phyloP scores from a whole-genome alignment of 2,888 invertebrate genomes.

The Lepas anatifera region DNA sequence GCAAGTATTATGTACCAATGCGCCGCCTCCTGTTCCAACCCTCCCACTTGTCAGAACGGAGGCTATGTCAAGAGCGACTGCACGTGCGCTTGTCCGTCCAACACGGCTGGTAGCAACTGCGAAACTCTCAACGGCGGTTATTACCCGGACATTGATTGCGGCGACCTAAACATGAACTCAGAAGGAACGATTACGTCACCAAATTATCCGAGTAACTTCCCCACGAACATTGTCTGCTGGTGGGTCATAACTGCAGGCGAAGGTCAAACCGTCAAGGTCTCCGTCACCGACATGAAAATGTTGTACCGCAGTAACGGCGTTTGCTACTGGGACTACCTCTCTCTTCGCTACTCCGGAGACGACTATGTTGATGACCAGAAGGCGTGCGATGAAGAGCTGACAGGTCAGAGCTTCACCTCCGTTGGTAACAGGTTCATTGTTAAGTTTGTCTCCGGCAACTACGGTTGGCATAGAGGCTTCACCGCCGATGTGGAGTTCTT shows the following conservation, averaged over 20 bases:
- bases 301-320: background rate
- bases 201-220: background rate
- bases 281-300: background rate
- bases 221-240: background rate
- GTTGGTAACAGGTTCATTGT: background rate
- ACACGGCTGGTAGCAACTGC: background rate
- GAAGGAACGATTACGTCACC: background rate
- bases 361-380: background rate
- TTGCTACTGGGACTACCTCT: background rate
- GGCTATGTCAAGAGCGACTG: background rate
- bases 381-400: background rate
- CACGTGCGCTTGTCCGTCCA: background rate
- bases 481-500: background rate
- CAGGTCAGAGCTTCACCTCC: background rate
- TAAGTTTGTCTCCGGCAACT: background rate
- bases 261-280: no score
- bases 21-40: no score
- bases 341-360: background rate
- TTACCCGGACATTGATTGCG: background rate
- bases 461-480: background rate
- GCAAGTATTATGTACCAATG: no score
- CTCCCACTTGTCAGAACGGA: background rate
- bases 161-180: background rate
- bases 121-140: background rate
- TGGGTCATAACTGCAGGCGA: background rate